phyloP scores from a whole-genome alignment of 2,113 vertebrate genomes.

The Paramisgurnus dabryanus region DNA sequence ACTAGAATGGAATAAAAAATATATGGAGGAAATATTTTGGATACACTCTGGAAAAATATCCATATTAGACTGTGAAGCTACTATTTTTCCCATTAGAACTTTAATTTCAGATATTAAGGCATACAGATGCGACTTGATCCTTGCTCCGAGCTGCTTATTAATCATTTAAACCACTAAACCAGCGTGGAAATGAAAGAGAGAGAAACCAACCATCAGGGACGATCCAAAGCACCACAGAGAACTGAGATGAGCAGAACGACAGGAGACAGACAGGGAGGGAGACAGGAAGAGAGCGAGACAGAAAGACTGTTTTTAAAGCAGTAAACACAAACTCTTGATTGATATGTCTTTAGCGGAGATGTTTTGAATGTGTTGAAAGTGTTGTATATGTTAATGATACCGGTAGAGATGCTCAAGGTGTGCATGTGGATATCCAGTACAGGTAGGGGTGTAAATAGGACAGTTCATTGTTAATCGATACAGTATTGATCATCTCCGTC shows the following conservation, averaged over 20 bases:
- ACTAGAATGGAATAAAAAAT: neutral
- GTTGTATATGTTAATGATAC: conserved; percentile 46
- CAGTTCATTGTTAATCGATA: too few relatives aligned
- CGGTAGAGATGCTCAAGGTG: conserved; percentile 26
- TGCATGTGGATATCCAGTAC: neutral
- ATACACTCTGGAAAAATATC: neutral
- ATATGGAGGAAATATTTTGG: neutral
- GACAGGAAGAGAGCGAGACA: neutral
- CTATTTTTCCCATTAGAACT: conserved; percentile 36
- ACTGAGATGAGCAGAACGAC: conserved; percentile 8
- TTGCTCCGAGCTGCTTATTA: conserved; percentile 51
- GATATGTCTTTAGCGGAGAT: conserved; percentile 60
- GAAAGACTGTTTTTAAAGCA: too few relatives aligned
- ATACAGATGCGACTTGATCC: conserved; percentile 51
- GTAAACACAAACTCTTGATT: conserved; percentile 24
- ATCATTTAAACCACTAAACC: conserved; percentile 60
- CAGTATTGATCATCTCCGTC: too few relatives aligned
- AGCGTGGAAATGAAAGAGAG: conserved; percentile 39
- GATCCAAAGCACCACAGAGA: neutral
- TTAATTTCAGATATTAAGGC: conserved; percentile 52
- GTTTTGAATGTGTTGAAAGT: conserved; percentile 48
- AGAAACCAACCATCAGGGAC: neutral
- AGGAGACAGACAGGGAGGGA: neutral
- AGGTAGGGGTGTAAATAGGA: too few relatives aligned
- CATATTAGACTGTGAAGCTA: neutral